Conservation (phyloP, 2,113 vertebrate genomes). For the Centropus bengalensis region DNA sequence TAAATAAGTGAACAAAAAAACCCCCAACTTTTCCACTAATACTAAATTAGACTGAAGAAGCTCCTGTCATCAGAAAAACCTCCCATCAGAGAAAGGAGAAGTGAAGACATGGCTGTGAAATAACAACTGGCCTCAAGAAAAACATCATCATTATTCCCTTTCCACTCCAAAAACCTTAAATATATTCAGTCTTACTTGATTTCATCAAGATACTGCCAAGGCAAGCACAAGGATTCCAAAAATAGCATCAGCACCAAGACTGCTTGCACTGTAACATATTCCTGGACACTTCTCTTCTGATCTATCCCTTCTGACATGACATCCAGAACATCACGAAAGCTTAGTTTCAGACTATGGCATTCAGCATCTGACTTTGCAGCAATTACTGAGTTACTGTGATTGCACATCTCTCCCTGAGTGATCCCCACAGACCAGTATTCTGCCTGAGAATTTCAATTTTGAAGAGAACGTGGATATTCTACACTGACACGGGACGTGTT, state of each 20-base stretch:
- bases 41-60: neutral
- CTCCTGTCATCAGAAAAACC: neutral
- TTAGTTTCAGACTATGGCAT: neutral
- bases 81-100: neutral
- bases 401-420: neutral
- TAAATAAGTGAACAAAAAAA: neutral
- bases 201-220: neutral
- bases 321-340: neutral
- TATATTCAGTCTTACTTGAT: neutral
- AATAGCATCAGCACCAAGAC: neutral
- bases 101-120: neutral
- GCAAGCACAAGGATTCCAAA: neutral
- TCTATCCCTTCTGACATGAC: neutral
- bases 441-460: neutral
- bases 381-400: neutral
- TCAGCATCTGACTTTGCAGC: neutral
- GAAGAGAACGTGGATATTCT: neutral
- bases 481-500: fast-evolving
- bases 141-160: neutral
- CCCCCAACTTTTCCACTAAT: neutral
- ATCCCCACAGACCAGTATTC: neutral
- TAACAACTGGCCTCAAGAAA: neutral
- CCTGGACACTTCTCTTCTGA: neutral
- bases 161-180: neutral
- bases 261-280: neutral